These are phyloP conservation scores for Hermodice carunculata DNA, from an alignment of 2,888 invertebrate species.

Conservation along the genomic window DNA sequence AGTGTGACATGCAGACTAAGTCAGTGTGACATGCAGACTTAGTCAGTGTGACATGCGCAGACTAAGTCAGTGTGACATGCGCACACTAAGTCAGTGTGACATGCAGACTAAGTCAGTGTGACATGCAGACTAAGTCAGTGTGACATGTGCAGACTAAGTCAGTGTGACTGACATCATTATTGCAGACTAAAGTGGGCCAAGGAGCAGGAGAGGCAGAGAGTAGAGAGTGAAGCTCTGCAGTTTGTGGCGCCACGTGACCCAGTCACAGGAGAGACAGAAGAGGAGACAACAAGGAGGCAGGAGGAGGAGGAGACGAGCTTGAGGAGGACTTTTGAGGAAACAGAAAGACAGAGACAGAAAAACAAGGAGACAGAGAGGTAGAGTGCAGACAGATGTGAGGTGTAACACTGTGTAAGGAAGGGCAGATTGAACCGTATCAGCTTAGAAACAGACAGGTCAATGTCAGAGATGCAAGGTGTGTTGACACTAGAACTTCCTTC, in stretches of 20 bases:
- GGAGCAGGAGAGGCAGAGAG: conserved; percentile 29
- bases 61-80: not conserved
- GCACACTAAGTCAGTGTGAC: no score
- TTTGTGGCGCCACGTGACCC: conserved; percentile 55
- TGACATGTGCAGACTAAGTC: not conserved
- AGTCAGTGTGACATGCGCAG: not conserved
- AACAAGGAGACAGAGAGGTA: conserved; percentile 5
- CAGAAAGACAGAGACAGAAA: conserved; percentile 22
- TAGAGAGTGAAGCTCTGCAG: conserved; percentile 28
- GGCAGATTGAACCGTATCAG: no score
- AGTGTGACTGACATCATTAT: not conserved
- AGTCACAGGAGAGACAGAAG: conserved; percentile 49
- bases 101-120: not conserved
- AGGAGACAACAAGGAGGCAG: conserved; percentile 51
- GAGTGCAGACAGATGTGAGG: no score
- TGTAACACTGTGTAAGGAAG: no score
- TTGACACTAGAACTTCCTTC: no score
- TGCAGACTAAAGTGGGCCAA: conserved; percentile 29
- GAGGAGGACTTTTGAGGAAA: conserved; percentile 43
- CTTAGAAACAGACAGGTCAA: no score
- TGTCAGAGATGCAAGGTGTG: no score
- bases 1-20: no score
- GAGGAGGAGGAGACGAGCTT: conserved; percentile 47
- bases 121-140: not conserved
- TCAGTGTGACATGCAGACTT: not conserved